These are phyloP conservation scores for Periophthalmodon schlosseri DNA, from an alignment of 2,113 vertebrate species.

Conservation along the genomic window DNA sequence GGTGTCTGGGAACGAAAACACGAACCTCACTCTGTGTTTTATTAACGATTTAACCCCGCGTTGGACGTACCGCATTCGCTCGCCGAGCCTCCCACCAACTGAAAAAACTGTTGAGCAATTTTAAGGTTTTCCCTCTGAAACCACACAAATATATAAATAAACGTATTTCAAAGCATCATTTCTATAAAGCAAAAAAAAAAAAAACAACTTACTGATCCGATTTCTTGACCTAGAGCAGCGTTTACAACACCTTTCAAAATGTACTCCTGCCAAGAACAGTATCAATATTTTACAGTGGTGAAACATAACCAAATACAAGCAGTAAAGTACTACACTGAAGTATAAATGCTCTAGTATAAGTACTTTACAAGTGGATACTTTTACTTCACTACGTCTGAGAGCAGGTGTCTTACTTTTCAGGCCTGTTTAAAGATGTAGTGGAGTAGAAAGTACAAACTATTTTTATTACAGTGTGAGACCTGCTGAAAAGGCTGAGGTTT, in stretches of 20 bases:
- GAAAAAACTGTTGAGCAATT: conserved; percentile 96
- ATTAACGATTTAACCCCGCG: conserved; percentile 5
- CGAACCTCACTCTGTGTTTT: conserved; percentile 1
- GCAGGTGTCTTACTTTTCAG: no score
- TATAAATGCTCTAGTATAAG: no score
- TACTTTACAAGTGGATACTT: no score
- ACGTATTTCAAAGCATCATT: background rate
- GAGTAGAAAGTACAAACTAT: no score
- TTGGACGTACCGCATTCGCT: conserved; percentile 90
- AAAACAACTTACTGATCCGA: conserved; percentile 86
- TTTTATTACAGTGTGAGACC: no score
- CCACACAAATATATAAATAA: background rate
- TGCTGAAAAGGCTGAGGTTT: no score
- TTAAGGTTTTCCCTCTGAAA: conserved; percentile 92
- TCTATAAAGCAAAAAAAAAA: conserved; percentile 12
- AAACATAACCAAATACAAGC: no score
- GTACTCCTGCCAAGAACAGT: conserved; percentile 82
- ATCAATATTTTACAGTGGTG: no score
- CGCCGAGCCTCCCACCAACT: conserved; percentile 94
- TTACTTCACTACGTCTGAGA: no score
- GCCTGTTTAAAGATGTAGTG: no score
- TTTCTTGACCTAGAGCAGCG: conserved; percentile 92
- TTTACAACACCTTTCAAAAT: conserved; percentile 97
- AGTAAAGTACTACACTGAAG: no score
- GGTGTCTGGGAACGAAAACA: conserved; percentile 82